Base-by-base conservation (phyloP, 2,797 vertebrate genomes). In the Hydrocynus forskahlii region DNA sequence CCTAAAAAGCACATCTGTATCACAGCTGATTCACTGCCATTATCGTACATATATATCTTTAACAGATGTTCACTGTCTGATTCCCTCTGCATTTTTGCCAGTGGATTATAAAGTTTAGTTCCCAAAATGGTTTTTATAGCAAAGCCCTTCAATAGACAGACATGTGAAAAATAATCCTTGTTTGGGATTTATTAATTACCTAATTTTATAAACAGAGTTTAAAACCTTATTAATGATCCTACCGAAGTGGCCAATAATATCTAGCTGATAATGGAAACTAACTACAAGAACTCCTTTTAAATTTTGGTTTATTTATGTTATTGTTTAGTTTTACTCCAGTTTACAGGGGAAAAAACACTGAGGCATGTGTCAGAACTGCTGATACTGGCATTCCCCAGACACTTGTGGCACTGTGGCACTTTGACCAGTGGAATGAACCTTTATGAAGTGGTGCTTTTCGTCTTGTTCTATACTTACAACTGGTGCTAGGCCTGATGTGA, bases 1-100 rank as follows among this genome's bases (percentile, higher is more conserved):
- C 29, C n/a, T 76, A 50, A 75, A 29, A 74, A 74, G 35, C 59
- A 69, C 48, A 73, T 76, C 14, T 74, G 19, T 64, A 78, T 86
- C 50, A 75, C 60, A 50, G 25, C 29, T 71, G 57, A 76, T 55
- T 63, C 69, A 52, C 38, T 40, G 67, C 73, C 52, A 67, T 78
- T 40, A 29, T 21, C 7, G 23, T 35, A 35, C 16, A 52, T 81
- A 67, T 38, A 79, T 13, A 78, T 69, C 25, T 63, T 50, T 25
- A 60, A 19, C n/a, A 54, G 59, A 78, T 71, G 54, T 35, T 23
- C 64, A 45, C 35, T 73, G 57, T 43, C n/a, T 55, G 19, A 40
- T 14, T 73, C 63, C 23, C 29, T 35, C 57, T 82, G 21, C 25
- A 69, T 19, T n/a, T 35, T 45, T 75, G 70, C 63, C 52, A 68